These are phyloP conservation scores for Pampusana beccarii DNA, from an alignment of 2,113 vertebrate genomes.

Conservation along the genomic window DNA sequence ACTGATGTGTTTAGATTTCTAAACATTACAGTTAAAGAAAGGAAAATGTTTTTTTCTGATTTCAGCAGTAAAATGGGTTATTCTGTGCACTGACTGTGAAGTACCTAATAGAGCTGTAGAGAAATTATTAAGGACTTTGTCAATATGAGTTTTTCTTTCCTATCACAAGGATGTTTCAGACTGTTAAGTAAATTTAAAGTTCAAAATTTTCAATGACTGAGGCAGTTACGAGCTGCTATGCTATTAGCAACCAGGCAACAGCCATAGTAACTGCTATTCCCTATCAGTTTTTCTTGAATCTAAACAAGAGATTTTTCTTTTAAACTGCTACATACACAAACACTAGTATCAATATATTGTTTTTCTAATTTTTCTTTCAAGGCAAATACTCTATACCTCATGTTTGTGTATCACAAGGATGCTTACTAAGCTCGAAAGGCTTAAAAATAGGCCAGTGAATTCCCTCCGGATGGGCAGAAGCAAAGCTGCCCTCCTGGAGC, in stretches of 20 bases:
- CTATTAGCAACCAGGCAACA: constrained; percentile 41
- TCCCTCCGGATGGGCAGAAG: neutral
- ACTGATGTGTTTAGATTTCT: neutral
- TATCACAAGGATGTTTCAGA: neutral
- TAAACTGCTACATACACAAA: neutral
- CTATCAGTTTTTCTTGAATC: neutral
- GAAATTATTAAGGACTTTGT: neutral
- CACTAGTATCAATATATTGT: neutral
- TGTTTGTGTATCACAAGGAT: neutral
- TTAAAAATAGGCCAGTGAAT: neutral
- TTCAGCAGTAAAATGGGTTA: neutral
- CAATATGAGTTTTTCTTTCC: neutral
- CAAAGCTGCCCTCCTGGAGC: neutral
- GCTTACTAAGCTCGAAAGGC: neutral
- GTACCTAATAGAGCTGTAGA: neutral
- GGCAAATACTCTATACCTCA: neutral
- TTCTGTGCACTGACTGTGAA: neutral
- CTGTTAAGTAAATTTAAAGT: constrained; percentile 4
- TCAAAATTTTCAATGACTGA: neutral
- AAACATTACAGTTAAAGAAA: neutral
- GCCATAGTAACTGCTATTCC: constrained; percentile 1
- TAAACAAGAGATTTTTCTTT: neutral
- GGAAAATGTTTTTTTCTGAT: neutral
- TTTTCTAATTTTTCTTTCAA: neutral
- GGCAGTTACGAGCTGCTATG: neutral